Percentiles rank a stretch among this genome's conserved stretches.
Evolutionary conservation across 2,797 vertebrate genomes (phyloP).

Genomic region (Morus bassanus): DNA sequence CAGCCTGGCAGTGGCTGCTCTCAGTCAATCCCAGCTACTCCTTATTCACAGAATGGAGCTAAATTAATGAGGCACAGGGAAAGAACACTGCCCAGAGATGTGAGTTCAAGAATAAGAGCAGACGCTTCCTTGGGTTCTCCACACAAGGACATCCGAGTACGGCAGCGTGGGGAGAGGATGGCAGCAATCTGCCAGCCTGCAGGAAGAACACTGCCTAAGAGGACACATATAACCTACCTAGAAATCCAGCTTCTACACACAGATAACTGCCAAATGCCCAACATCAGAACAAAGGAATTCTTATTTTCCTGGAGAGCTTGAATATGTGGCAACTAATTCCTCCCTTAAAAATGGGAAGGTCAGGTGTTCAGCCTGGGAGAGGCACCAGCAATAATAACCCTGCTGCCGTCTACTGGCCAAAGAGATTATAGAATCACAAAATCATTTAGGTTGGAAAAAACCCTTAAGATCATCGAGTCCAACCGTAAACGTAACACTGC

Average conservation of each 20-base stretch:
- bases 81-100: not conserved
- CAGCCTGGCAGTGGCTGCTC: not conserved
- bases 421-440: not conserved
- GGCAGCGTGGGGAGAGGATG: accelerated
- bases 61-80: not conserved
- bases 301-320: not conserved
- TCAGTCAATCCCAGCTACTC: not conserved
- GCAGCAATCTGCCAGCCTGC: not conserved
- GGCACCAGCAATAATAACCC: not conserved
- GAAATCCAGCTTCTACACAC: not conserved
- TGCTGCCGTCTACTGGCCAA: conserved; percentile 51
- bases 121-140: not conserved
- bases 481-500: not conserved
- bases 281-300: not conserved
- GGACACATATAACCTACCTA: not conserved
- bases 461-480: not conserved
- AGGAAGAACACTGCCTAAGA: not conserved
- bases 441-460: not conserved
- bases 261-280: not conserved
- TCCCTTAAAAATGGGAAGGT: not conserved
- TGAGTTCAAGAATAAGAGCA: not conserved
- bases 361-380: not conserved
- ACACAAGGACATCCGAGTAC: not conserved
- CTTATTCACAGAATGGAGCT: not conserved
- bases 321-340: not conserved